Conservation (phyloP, 2,888 invertebrate species). For the Xestoiulus laeticollis region DNA sequence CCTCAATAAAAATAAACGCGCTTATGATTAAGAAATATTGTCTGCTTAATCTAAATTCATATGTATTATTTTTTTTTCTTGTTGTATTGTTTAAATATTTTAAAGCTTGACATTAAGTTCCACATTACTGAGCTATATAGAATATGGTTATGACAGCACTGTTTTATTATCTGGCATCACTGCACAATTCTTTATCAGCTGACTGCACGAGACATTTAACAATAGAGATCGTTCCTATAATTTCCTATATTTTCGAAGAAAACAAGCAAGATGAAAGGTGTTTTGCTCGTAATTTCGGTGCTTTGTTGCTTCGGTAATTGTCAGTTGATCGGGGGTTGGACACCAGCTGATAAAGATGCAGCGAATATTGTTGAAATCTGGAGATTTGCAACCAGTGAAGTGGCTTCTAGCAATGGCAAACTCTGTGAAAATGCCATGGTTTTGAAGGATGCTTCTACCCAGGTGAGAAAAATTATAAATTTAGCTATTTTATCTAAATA, state of each 20-base stretch:
- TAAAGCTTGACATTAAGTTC: too few species aligned
- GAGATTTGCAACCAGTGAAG: neutral
- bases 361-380: neutral
- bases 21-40: too few species aligned
- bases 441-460: neutral
- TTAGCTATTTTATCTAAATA: neutral
- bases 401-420: neutral
- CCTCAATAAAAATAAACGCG: too few species aligned
- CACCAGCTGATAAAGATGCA: neutral
- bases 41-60: too few species aligned
- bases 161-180: neutral
- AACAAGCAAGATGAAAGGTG: slow-evolving; percentile 21
- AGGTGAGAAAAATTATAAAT: neutral
- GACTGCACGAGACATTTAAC: neutral
- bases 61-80: too few species aligned
- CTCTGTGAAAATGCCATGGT: neutral
- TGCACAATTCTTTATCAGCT: neutral
- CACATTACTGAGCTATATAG: too few species aligned
- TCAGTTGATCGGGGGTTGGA: neutral
- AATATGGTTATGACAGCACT: neutral
- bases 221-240: neutral
- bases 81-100: too few species aligned
- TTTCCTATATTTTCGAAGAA: neutral
- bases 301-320: neutral
- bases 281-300: neutral